A percentile compares a stretch with the other conserved stretches of the same genome.
These are phyloP conservation scores for Canis aureus DNA, from an alignment of 2,113 vertebrate species.

Conservation along the genomic window DNA sequence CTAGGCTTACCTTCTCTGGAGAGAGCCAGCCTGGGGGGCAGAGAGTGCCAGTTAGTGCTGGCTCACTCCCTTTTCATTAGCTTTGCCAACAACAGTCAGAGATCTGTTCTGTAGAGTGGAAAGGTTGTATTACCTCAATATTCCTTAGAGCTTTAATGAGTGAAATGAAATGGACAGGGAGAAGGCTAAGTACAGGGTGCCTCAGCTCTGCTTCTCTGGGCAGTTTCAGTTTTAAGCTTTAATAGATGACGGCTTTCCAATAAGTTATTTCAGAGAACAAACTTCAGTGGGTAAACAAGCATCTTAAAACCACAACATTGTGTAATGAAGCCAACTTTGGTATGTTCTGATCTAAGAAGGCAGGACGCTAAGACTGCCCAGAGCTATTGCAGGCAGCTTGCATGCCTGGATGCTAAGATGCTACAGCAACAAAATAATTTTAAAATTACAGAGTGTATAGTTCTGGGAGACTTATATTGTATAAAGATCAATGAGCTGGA, in stretches of 20 bases:
- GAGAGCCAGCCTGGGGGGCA: neutral
- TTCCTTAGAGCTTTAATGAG: neutral
- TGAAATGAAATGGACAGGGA: neutral
- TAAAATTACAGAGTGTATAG: neutral
- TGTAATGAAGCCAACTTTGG: neutral
- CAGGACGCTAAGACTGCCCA: neutral
- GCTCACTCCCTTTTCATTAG: neutral
- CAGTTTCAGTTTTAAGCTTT: neutral
- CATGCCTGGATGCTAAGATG: neutral
- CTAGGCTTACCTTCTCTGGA: neutral
- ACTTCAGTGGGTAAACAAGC: neutral
- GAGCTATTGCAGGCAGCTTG: neutral
- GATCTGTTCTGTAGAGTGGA: neutral
- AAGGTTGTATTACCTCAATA: neutral
- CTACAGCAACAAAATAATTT: neutral
- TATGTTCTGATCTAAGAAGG: neutral
- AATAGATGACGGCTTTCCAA: neutral
- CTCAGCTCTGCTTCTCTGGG: neutral
- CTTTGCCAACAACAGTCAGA: neutral
- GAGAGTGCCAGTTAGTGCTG: neutral
- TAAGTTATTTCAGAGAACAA: neutral
- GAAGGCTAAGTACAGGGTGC: neutral
- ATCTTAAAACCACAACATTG: neutral
- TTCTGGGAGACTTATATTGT: neutral
- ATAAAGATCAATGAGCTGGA: neutral